phyloP scores from a whole-genome alignment of 2,797 vertebrate genomes.

The Staurois parvus region DNA sequence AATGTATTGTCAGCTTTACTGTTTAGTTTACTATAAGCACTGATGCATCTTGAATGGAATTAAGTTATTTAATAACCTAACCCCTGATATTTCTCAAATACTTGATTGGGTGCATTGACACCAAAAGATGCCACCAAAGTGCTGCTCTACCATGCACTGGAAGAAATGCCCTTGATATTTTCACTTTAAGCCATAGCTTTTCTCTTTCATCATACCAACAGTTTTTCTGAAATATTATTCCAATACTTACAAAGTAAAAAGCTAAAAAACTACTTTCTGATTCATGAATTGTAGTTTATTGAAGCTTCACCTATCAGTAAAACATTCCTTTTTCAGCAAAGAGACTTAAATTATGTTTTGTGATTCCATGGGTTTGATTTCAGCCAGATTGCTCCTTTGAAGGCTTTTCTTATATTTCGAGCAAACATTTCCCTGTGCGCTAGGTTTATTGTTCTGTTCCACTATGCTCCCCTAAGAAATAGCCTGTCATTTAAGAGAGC shows the following conservation, averaged over 20 bases:
- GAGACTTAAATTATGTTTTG: constrained; percentile 36
- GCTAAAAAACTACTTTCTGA: constrained; percentile 10
- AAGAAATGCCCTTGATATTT: neutral
- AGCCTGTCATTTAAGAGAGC: constrained; percentile 60
- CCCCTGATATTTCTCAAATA: neutral
- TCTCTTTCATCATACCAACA: too few relatives aligned
- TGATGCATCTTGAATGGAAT: neutral
- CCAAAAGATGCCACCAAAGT: neutral
- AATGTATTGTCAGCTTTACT: too few relatives aligned
- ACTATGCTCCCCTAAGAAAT: constrained; percentile 57
- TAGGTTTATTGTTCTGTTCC: constrained; percentile 59
- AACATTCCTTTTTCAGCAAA: constrained; percentile 36
- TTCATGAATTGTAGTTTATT: constrained; percentile 5
- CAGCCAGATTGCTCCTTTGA: constrained; percentile 28
- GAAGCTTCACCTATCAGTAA: constrained; percentile 17
- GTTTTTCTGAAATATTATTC: neutral
- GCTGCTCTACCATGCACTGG: too few relatives aligned
- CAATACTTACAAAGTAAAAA: neutral
- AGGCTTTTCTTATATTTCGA: constrained; percentile 43
- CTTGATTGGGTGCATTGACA: neutral
- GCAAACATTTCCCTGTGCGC: constrained; percentile 46
- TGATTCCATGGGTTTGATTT: constrained; percentile 32
- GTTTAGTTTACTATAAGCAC: too few relatives aligned
- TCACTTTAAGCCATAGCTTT: neutral
- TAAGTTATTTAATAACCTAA: neutral